These are phyloP conservation scores for Mimumesa dahlbomi DNA, from an alignment of 2,888 invertebrate genomes.

Conservation along the genomic window DNA sequence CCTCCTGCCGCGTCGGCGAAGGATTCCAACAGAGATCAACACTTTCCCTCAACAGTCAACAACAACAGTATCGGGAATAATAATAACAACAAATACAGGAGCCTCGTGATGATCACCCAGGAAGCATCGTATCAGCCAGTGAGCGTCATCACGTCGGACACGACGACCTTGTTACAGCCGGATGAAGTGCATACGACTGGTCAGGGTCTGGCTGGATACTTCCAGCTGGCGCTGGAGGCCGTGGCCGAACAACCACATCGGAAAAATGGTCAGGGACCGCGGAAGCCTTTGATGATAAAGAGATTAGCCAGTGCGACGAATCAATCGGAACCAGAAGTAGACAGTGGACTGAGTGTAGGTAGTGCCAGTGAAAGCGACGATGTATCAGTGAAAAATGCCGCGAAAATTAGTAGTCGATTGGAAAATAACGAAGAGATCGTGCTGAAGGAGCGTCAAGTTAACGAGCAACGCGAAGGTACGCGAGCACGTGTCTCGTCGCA, in stretches of 20 bases:
- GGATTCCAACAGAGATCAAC: slow-evolving; percentile 69
- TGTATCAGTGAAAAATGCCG: slow-evolving; percentile 70
- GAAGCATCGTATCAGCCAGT: slow-evolving; percentile 84
- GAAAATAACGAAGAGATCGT: slow-evolving; percentile 50
- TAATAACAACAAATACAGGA: slow-evolving; percentile 85
- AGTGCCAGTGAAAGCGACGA: slow-evolving; percentile 78
- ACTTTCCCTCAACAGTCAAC: slow-evolving; percentile 44
- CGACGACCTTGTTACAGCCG: slow-evolving; percentile 85
- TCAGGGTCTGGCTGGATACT: slow-evolving; percentile 79
- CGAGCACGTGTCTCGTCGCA: slow-evolving; percentile 58
- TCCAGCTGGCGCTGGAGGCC: slow-evolving; percentile 79
- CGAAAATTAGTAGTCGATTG: slow-evolving; percentile 48
- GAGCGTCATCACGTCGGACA: slow-evolving; percentile 89
- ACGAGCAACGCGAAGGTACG: slow-evolving; percentile 47
- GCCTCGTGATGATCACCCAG: slow-evolving; percentile 95
- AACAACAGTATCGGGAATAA: slow-evolving; percentile 52
- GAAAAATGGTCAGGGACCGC: slow-evolving; percentile 67
- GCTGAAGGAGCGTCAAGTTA: slow-evolving; percentile 49
- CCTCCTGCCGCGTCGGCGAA: slow-evolving; percentile 79
- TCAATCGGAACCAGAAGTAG: slow-evolving; percentile 70
- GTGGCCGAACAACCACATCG: slow-evolving; percentile 67
- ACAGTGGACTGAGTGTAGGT: slow-evolving; percentile 76
- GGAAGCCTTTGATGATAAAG: slow-evolving; percentile 75
- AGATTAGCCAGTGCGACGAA: slow-evolving; percentile 55
- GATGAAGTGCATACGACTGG: slow-evolving; percentile 84